Evolutionary conservation across 1,140 invertebrate species (phyloP).

Genomic region (Tyrophagus putrescentiae): DNA sequence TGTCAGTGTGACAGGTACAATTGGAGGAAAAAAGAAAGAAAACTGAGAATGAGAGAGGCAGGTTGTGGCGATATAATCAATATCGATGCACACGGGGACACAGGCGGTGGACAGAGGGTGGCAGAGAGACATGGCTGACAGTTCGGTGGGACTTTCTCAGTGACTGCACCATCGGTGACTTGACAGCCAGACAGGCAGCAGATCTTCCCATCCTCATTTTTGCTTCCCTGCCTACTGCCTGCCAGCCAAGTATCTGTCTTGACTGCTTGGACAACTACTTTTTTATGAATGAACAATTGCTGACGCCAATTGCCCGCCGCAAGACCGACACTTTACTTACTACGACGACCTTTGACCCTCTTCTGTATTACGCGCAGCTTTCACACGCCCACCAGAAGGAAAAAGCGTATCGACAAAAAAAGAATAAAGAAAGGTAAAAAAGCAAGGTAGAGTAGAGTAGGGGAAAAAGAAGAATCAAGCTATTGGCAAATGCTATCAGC

Average conservation of each 20-base stretch:
- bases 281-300: slow-evolving; percentile 13
- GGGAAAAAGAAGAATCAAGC: too few relatives aligned
- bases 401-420: neutral
- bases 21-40: too few relatives aligned
- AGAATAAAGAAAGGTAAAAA: neutral
- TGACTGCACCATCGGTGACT: neutral
- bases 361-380: neutral
- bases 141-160: slow-evolving; percentile 6
- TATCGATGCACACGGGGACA: neutral
- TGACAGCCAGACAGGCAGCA: neutral
- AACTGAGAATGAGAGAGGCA: too few relatives aligned
- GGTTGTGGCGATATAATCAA: too few relatives aligned
- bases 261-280: too few relatives aligned
- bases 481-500: neutral
- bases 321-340: slow-evolving; percentile 8
- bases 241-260: too few relatives aligned
- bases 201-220: neutral
- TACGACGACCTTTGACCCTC: slow-evolving; percentile 7
- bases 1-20: too few relatives aligned
- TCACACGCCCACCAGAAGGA: slow-evolving; percentile 8
- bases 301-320: neutral
- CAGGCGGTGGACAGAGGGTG: too few relatives aligned
- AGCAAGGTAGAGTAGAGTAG: too few relatives aligned
- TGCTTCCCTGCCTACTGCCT: too few relatives aligned
- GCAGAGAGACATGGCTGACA: too few relatives aligned